These are phyloP conservation scores for Polypedilum vanderplanki DNA, from an alignment of 1,140 invertebrate species.

Conservation along the genomic window DNA sequence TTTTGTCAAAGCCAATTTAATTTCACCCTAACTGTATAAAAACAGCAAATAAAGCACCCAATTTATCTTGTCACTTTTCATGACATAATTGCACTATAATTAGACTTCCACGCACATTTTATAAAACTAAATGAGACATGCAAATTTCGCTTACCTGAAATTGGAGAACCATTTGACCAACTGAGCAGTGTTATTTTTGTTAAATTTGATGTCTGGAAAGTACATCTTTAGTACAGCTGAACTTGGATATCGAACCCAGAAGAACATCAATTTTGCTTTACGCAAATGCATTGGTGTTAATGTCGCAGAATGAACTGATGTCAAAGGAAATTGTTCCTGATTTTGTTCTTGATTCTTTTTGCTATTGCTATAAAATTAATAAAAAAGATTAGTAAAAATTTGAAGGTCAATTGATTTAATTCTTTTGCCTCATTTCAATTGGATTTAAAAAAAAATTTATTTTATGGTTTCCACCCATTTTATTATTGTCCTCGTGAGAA, in stretches of 20 bases:
- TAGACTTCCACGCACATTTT: not conserved
- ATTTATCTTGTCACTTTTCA: not conserved
- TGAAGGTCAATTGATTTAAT: not conserved
- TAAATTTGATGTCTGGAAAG: slow-evolving; percentile 99
- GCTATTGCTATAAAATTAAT: not conserved
- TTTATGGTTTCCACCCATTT: not conserved
- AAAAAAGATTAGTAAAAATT: not conserved
- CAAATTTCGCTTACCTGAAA: slow-evolving; percentile 76
- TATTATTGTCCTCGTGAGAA: too few species aligned
- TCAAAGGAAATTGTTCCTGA: slow-evolving; percentile 55
- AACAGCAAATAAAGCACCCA: not conserved
- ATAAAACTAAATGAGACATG: not conserved
- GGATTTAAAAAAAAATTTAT: not conserved
- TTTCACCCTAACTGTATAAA: too few species aligned
- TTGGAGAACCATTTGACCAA: slow-evolving; percentile 99
- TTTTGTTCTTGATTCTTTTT: slow-evolving; percentile 8
- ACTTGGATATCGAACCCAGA: slow-evolving; percentile 98
- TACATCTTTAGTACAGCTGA: slow-evolving; percentile 98
- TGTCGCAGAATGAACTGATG: slow-evolving; percentile 81
- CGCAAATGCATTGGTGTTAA: slow-evolving; percentile 99
- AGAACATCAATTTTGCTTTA: slow-evolving; percentile 99
- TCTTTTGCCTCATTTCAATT: not conserved
- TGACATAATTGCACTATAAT: slow-evolving; percentile 1
- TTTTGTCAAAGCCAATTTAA: too few species aligned
- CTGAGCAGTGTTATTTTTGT: slow-evolving; percentile 99